Percentiles rank a stretch among this genome's conserved stretches.
These are phyloP conservation scores for Lutjanus campechanus DNA, from an alignment of 2,797 vertebrate species.

Conservation along the genomic window DNA sequence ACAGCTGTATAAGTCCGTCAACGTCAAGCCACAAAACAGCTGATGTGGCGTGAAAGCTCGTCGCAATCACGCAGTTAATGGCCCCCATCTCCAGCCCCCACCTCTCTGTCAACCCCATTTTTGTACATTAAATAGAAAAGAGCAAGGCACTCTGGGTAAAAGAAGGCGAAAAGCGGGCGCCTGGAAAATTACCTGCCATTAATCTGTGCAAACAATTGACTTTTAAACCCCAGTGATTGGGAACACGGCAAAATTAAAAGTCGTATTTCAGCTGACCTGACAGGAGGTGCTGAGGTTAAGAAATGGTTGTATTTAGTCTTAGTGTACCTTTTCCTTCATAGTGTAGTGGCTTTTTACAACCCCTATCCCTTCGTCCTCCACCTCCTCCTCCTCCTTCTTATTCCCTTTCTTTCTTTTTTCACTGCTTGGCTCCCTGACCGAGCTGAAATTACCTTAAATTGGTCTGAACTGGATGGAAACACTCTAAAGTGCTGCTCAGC, in stretches of 20 bases:
- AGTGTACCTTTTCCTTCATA: conserved; percentile 73
- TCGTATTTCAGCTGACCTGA: conserved; percentile 75
- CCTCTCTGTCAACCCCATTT: not conserved
- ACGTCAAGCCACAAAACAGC: conserved; percentile 39
- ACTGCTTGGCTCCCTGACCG: conserved; percentile 50
- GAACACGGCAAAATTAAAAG: conserved; percentile 80
- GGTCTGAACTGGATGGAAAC: conserved; percentile 69
- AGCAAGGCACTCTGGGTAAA: conserved; percentile 84
- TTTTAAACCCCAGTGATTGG: conserved; percentile 76
- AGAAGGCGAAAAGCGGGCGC: conserved; percentile 64
- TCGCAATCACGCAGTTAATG: conserved; percentile 62
- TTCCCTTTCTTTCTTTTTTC: conserved; percentile 39
- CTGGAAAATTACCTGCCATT: conserved; percentile 80
- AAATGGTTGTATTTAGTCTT: conserved; percentile 60
- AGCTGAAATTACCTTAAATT: conserved; percentile 70
- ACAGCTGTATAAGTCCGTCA: conserved; percentile 45
- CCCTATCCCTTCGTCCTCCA: not conserved
- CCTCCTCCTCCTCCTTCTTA: conserved; percentile 5
- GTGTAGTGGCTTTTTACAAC: conserved; percentile 31
- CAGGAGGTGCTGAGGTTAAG: conserved; percentile 61
- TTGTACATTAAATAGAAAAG: conserved; percentile 82
- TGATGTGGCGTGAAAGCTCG: conserved; percentile 46
- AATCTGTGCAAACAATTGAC: conserved; percentile 86
- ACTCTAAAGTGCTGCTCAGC: conserved; percentile 63
- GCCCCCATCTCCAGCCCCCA: conserved; percentile 22